A percentile compares a stretch with the other conserved stretches of the same genome.
phyloP scores from a whole-genome alignment of 2,888 invertebrate genomes.

The Hoplodrina ambigua region DNA sequence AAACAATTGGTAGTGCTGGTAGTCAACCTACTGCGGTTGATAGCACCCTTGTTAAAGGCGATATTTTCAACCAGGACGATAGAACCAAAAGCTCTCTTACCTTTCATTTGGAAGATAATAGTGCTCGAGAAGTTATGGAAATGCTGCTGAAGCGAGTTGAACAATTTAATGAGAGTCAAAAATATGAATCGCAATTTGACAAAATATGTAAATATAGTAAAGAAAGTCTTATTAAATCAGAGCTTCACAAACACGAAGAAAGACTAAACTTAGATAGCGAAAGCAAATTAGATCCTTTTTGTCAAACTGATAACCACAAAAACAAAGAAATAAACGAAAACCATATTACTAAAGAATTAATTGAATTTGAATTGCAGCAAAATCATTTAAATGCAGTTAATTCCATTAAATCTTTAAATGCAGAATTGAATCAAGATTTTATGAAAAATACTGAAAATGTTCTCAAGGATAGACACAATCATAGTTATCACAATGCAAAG shows the following conservation, averaged over 20 bases:
- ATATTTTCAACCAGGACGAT: constrained; percentile 28
- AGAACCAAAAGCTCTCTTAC: constrained; percentile 24
- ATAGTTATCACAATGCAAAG: constrained; percentile 74
- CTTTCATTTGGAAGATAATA: constrained; percentile 67
- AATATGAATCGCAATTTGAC: constrained; percentile 71
- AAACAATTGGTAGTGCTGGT: constrained; percentile 23
- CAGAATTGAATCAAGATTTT: constrained; percentile 69
- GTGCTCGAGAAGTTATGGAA: constrained; percentile 72
- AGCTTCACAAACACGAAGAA: constrained; percentile 71
- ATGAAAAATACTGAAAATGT: constrained; percentile 73
- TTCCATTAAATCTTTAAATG: constrained; percentile 68
- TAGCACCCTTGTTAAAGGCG: constrained; percentile 40
- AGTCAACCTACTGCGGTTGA: constrained; percentile 30
- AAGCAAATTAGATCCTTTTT: constrained; percentile 55
- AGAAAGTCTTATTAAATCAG: constrained; percentile 69
- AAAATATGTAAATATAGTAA: constrained; percentile 69
- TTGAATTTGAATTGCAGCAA: constrained; percentile 72
- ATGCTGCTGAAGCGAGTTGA: constrained; percentile 72
- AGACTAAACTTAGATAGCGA: constrained; percentile 71
- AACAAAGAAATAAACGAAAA: constrained; percentile 70
- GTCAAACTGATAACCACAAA: constrained; percentile 51
- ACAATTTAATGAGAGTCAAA: constrained; percentile 69
- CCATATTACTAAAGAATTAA: constrained; percentile 75
- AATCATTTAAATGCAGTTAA: constrained; percentile 75
- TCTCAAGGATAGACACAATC: constrained; percentile 75